Conservation (phyloP, 2,797 vertebrate genomes). For the Paedocypris micromegethes region DNA sequence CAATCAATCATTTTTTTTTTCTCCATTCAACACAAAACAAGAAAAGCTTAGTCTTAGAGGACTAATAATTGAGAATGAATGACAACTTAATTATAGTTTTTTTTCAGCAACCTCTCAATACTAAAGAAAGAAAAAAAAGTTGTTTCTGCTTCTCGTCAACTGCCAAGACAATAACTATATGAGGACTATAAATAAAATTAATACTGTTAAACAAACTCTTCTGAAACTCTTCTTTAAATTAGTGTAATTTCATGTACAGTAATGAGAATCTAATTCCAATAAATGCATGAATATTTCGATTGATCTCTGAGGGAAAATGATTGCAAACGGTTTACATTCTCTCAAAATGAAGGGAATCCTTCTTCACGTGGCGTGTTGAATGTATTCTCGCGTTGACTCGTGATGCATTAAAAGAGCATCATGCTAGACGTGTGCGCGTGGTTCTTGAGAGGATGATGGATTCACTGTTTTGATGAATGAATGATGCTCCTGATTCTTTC, state of each 20-base stretch:
- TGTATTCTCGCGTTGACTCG: too few relatives aligned
- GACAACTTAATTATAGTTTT: slow-evolving; percentile 24
- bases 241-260: too few relatives aligned
- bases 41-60: slow-evolving; percentile 37
- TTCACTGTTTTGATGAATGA: slow-evolving; percentile 55
- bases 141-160: slow-evolving; percentile 6
- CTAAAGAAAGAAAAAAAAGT: slow-evolving; percentile 14
- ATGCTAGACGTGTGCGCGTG: not conserved
- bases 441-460: slow-evolving; percentile 42
- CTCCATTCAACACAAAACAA: slow-evolving; percentile 50
- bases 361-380: too few relatives aligned
- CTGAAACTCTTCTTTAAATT: too few relatives aligned
- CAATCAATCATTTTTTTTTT: slow-evolving; percentile 46
- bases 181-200: too few relatives aligned
- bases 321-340: too few relatives aligned
- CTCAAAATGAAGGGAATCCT: too few relatives aligned
- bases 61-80: slow-evolving; percentile 21
- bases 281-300: too few relatives aligned
- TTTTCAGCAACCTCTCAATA: slow-evolving; percentile 18
- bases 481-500: slow-evolving; percentile 54
- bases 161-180: slow-evolving; percentile 1
- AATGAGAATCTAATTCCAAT: too few relatives aligned
- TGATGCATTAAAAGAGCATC: too few relatives aligned
- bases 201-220: too few relatives aligned
- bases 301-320: too few relatives aligned